Evolutionary conservation across 2,113 vertebrate species (phyloP), one percentile per base, ranked within the genome.

Genomic region (Alexandromys fortis): DNA sequence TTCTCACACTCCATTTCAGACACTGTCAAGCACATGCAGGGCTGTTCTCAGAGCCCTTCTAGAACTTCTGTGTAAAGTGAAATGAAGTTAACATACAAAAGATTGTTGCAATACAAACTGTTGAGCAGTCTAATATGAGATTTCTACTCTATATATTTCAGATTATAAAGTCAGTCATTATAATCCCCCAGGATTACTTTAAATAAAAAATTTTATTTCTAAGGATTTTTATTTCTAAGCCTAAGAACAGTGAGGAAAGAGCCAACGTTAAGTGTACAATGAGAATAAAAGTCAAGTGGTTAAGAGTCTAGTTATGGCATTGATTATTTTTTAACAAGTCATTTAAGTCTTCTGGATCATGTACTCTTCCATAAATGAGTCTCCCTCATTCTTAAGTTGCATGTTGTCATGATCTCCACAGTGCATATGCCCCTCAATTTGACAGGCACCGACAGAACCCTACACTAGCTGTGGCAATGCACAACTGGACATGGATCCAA

Each of bases 1-100:
- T 79, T 96, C 81, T 12, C 52, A 70, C 8, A 77, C 42, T 68
- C 77, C 77, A 77, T 91, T 86, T 72, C 76, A 92, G 10, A 94
- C 49, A 38, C 52, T 92, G 11, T 81, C 45, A 92, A 76, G 22
- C 30, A 75, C 82, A 58, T 49, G 77, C 89, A 91, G 93, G 88
- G 92, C 90, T 6, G 91, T 28, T 49, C 94, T 85, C 35, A 92
- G 67, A 68, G 73, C 58, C 93, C 58, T 85, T 97, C 38, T 21
- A 58, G 5, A 58, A 94, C 0, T 91, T 63, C 42, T 89, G 87
- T n/a, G 30, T 73, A 45, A 16, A 26, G 63, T 10, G 65, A 94
- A 88, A 26, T 92, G 88, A 95, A 45, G 1, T 76, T 77, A 67
- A 30, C 63, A 92, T 2, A 33, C 2, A 85, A 28, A 3, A 94